Evolutionary conservation across 2,113 vertebrate species (phyloP), one percentile per base, ranked within the genome.

Genomic region (Pagrus major): DNA sequence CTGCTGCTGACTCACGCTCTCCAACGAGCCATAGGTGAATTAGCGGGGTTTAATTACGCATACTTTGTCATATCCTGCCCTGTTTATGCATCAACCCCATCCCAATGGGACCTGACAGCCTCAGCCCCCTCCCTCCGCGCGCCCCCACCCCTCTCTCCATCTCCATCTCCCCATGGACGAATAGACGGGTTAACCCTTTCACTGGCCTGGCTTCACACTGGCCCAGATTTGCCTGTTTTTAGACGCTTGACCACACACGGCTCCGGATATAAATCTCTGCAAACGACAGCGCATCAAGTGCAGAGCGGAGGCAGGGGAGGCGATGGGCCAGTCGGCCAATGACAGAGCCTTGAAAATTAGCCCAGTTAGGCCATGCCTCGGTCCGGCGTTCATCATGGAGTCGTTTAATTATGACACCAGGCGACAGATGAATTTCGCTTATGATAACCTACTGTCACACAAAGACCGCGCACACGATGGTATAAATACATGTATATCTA

Each of bases 1-100:
- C 35, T 92, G 91, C 93, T 93, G 91, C 93, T 93, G 92, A 93
- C 87, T 94, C 93, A 92, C 66, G 84, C 83, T 88, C 60, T 1
- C 9, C 9, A 29, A 31, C 8, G 47, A 80, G 51, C 78, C 39
- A 81, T 71, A 55, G 76, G 41, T 66, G 74, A 78, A 78, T 87
- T 70, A 35, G 54, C 42, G 70, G 55, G 64, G 54, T 86, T 68
- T 76, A 85, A 89, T 87, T 84, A 79, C 55, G 73, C 75, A 76
- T 55, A 75, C 55, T 61, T 61, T 78, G 68, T 76, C 63, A 78
- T 87, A 68, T 81, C 61, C 71, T 60, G 31, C 76, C 52, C 0
- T 68, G 65, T 88, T 76, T 63, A 56, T 65, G 56, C 56, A 71
- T 81, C 56, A 85, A 20, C 54, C 59, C 42, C 41, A 14, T 35